Evolutionary conservation across 2,797 vertebrate species (phyloP).

Genomic region (Scolopax rusticola): DNA sequence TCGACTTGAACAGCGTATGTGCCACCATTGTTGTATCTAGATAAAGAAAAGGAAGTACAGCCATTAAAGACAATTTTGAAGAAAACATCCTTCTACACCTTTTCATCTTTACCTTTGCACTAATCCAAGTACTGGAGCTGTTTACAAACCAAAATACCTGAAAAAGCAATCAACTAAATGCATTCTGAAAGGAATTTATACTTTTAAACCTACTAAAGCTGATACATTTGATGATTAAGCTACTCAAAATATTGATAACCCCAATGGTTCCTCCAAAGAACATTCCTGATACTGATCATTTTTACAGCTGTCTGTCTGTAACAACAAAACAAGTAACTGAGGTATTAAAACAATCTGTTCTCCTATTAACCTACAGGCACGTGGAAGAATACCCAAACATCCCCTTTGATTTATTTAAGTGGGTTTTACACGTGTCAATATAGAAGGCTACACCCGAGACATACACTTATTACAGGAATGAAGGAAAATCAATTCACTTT

Average conservation of each 20-base stretch:
- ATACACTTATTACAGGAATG: conserved; percentile 65
- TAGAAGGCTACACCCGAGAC: not conserved
- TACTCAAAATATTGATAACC: not conserved
- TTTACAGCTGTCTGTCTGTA: not conserved
- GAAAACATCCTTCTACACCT: not conserved
- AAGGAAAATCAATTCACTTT: conserved; percentile 83
- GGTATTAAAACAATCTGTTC: not conserved
- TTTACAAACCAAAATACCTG: not conserved
- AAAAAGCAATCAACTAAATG: not conserved
- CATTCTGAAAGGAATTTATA: not conserved
- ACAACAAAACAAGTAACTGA: not conserved
- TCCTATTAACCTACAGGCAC: not conserved
- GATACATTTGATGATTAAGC: not conserved
- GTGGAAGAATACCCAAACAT: not conserved
- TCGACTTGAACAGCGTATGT: conserved; percentile 61
- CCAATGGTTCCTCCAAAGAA: not conserved
- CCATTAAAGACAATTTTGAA: not conserved
- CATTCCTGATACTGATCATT: not conserved
- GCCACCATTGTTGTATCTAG: conserved; percentile 82
- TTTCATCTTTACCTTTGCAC: not conserved
- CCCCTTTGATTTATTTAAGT: conserved; percentile 34
- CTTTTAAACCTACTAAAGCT: not conserved
- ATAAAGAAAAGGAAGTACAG: conserved; percentile 6
- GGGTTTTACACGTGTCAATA: conserved; percentile 12
- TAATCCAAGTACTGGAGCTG: not conserved